A percentile compares a stretch with the other conserved stretches of the same genome.
Evolutionary conservation across 2,888 invertebrate species (phyloP).

Genomic region (Dynastes maya): DNA sequence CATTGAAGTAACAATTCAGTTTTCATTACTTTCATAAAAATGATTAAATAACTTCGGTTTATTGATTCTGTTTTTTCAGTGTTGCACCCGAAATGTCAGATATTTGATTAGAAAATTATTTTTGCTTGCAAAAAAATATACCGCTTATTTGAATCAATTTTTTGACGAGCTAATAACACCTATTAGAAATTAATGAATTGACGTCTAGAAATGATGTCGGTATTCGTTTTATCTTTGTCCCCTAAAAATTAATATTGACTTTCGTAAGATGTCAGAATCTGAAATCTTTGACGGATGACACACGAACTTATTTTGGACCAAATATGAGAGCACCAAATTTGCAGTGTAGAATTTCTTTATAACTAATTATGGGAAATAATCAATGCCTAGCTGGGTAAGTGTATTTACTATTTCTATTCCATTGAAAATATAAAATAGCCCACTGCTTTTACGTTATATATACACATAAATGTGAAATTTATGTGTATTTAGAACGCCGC

Average conservation of each 20-base stretch:
- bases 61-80: too few species aligned
- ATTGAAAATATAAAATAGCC: background rate
- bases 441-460: background rate
- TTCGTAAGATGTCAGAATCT: background rate
- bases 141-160: too few species aligned
- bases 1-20: too few species aligned
- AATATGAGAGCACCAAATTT: constrained; percentile 47
- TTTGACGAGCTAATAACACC: too few species aligned
- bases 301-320: constrained; percentile 10
- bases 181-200: too few species aligned
- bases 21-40: too few species aligned
- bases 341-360: constrained; percentile 23
- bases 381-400: constrained; percentile 48
- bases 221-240: too few species aligned
- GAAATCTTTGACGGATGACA: constrained; percentile 15
- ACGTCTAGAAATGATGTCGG: too few species aligned
- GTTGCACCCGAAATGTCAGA: too few species aligned
- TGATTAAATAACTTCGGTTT: too few species aligned
- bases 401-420: constrained; percentile 9
- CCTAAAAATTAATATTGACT: background rate
- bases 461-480: background rate
- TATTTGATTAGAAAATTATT: too few species aligned
- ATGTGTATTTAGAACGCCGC: background rate
- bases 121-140: too few species aligned
- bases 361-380: constrained; percentile 47